These are phyloP conservation scores for Parnassius apollo DNA, from an alignment of 2,888 invertebrate genomes.

Conservation along the genomic window DNA sequence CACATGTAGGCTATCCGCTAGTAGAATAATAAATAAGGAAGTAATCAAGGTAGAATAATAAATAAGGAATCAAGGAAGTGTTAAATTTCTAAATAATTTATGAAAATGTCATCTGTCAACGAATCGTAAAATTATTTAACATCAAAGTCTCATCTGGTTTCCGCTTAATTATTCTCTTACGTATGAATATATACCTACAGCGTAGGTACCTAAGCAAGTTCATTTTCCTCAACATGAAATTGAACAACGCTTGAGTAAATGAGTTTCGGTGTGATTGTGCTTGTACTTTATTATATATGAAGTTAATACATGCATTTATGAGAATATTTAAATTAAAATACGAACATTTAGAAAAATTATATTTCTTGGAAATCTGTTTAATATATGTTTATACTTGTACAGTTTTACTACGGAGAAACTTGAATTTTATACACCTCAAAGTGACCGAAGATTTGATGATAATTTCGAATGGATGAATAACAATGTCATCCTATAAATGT, in stretches of 20 bases:
- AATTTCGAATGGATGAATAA: no score
- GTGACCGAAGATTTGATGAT: no score
- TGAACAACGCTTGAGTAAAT: slow-evolving; percentile 46
- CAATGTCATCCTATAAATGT: no score
- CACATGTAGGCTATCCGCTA: no score
- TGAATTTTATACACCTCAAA: no score
- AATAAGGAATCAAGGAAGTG: neutral
- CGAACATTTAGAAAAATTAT: no score
- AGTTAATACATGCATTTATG: neutral
- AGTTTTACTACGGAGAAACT: no score
- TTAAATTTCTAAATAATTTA: slow-evolving; percentile 1
- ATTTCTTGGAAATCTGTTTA: no score
- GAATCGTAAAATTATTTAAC: slow-evolving; percentile 43
- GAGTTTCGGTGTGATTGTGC: slow-evolving; percentile 39
- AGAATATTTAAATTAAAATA: slow-evolving; percentile 6
- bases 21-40: no score
- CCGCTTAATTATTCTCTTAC: slow-evolving; percentile 56
- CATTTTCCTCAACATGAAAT: slow-evolving; percentile 57
- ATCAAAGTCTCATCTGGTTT: slow-evolving; percentile 55
- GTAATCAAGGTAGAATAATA: no score
- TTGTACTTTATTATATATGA: slow-evolving; percentile 32
- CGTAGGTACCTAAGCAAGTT: slow-evolving; percentile 51
- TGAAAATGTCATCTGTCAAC: slow-evolving; percentile 9
- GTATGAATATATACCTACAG: slow-evolving; percentile 66
- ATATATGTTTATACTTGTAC: no score